Base-by-base conservation (phyloP, 1,140 invertebrate species). In the Bicyclus anynana region DNA sequence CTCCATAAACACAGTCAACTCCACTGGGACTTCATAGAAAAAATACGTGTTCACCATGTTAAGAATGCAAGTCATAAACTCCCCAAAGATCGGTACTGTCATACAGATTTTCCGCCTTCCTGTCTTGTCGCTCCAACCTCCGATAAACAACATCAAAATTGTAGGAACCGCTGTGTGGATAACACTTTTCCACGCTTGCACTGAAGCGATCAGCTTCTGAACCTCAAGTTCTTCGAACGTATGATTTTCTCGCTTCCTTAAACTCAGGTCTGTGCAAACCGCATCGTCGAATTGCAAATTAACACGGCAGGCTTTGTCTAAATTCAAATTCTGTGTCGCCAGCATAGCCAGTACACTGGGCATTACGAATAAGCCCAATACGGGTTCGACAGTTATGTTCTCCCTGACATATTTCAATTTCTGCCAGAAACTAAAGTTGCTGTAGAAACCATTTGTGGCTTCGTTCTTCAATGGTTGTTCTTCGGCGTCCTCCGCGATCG, bases 81-180 rank as follows among this genome's bases (percentile, higher is more conserved):
- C 94, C 0, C 95, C 95, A 29, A 96, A 85, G 54, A 96, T 94
- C 0, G 96, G 94, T 52, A 96, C 83, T 0, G 97, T 78, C 89
- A 97, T 95, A 65, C 95, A 96, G 2, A 95, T 93, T 80, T 97
- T 97, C 46, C 95, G 91, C 16, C 91, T 92, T 1, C 91, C 94
- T 68, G 91, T 85, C 18, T 92, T 91, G 75, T 95, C 94, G 64
- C 93, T 92, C 91, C 91, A 91, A 13, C 91, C 90, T 53, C 93
- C 91, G 50, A 93, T 73, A 74, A 93, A 90, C 38, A 92, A 59
- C 59, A 92, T 89, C 16, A 92, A 65, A 0, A 91, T 23, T 0
- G 90, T 87, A 1, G 91, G 91, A 5, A 92, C 70, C 3, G 90
- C 73, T 16, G 90, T 90, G 44, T 90, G 86, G 13, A 92, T 69